These are phyloP conservation scores for Agriopis leucophaearia DNA, from an alignment of 2,888 invertebrate genomes.

Conservation along the genomic window DNA sequence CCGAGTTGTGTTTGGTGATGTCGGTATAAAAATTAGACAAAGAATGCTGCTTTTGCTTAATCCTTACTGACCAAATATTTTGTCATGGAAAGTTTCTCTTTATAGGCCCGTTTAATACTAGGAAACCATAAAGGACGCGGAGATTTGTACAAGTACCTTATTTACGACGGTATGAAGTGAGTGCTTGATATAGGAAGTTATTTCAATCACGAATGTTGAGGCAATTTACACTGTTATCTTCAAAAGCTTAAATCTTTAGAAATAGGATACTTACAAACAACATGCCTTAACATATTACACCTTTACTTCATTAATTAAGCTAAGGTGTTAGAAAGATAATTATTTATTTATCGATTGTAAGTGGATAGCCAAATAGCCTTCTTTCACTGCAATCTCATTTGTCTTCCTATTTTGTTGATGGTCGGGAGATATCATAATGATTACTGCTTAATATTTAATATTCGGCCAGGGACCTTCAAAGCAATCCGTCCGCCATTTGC, in stretches of 20 bases:
- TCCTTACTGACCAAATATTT: conserved; percentile 18
- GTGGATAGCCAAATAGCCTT: not conserved
- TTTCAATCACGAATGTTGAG: conserved; percentile 25
- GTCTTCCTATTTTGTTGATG: not conserved
- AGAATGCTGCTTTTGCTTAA: not conserved
- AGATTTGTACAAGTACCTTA: conserved; percentile 33
- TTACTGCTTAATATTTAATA: conserved; percentile 16
- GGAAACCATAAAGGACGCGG: conserved; percentile 41
- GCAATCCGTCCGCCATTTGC: conserved; percentile 16
- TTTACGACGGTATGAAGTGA: conserved; percentile 30
- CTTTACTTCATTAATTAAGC: not conserved
- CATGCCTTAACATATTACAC: no score
- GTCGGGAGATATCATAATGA: conserved; percentile 6
- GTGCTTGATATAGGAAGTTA: conserved; percentile 31
- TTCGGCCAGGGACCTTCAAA: conserved; percentile 14
- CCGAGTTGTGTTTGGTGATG: not conserved
- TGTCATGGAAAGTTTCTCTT: conserved; percentile 36
- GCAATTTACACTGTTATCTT: conserved; percentile 17
- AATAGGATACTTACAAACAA: not conserved
- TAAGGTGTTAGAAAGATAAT: not conserved
- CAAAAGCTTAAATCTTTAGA: conserved; percentile 8
- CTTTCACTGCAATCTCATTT: not conserved
- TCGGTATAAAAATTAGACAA: not conserved
- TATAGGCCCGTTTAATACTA: conserved; percentile 40
- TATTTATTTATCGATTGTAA: conserved; percentile 6